phyloP scores from a whole-genome alignment of 1,140 invertebrate species.

The Drosophila pectinifera region DNA sequence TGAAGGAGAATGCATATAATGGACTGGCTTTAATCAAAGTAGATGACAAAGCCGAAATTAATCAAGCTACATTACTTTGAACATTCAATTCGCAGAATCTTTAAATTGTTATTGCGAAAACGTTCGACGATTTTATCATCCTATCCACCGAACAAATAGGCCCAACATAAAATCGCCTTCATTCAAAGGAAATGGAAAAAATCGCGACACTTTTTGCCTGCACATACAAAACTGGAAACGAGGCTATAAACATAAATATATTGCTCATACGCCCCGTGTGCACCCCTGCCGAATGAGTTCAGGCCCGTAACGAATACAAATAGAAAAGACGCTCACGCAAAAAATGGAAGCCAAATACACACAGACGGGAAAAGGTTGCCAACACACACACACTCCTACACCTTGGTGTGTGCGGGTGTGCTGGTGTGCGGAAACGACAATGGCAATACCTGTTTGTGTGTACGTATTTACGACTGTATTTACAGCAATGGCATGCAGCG shows the following conservation, averaged over 20 bases:
- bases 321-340: constrained; percentile 32
- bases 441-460: constrained; percentile 15
- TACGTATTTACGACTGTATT: constrained; percentile 32
- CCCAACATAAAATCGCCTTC: constrained; percentile 6
- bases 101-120: neutral
- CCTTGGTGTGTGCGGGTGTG: constrained; percentile 5
- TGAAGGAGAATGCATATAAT: neutral
- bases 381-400: constrained; percentile 12
- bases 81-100: neutral
- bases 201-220: constrained; percentile 36
- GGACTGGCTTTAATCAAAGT: neutral
- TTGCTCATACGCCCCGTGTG: constrained; percentile 46
- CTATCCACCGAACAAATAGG: constrained; percentile 1
- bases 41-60: no score
- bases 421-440: neutral
- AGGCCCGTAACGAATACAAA: constrained; percentile 45
- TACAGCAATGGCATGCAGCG: constrained; percentile 46
- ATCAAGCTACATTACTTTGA: neutral
- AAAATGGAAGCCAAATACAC: constrained; percentile 22
- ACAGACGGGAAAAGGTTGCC: constrained; percentile 38
- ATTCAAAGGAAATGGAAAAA: constrained; percentile 4
- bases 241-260: constrained; percentile 58
- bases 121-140: neutral
- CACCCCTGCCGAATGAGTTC: constrained; percentile 29
- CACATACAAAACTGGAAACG: constrained; percentile 40